Evolutionary conservation across 2,797 vertebrate genomes (phyloP), one percentile per base, ranked within the genome.

Genomic region (Australoheros facetus): DNA sequence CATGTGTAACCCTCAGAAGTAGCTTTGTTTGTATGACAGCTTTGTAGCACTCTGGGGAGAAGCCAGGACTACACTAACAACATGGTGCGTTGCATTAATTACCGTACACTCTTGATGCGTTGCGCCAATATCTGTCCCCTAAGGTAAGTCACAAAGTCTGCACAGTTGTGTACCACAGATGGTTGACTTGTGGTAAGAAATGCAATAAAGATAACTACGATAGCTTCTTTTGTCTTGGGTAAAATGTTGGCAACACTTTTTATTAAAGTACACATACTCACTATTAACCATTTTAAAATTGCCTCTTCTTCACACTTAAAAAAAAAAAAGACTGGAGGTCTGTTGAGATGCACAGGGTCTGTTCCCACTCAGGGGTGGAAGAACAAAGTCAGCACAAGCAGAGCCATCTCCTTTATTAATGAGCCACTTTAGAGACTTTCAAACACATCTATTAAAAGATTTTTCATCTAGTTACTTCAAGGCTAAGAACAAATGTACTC

Each of bases 61-160:
- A 73, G 83, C 59, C 72, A 76, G 84, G 82, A 57, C 56, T 7
- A 62, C 32, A 30, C 71, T 81, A 83, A 85, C 83, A 90, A 85
- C 79, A 84, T 13, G 51, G 82, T 56, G 78, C 2, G 23, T 39
- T 21, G 80, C 71, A 21, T 88, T 93, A 91, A 94, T 92, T 88
- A 91, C 78, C 56, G 2, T 48, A 75, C 55, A 30, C 64, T 77
- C 73, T 80, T 87, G 80, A 89, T 87, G 83, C 5, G 3, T 42
- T 28, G 14, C 9, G 71, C 82, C 84, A 85, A 89, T 79, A 85
- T 81, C 69, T 73, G 86, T 93, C 90, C 90, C 90, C 73, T 23
- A 86, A 89, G 87, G 84, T 82, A 80, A 73, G 83, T 86, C 42
- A 28, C 71, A 79, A 88, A 85, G 78, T 90, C 82, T 76, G 81